Evolutionary conservation across 2,113 vertebrate species (phyloP), one percentile per base, ranked within the genome.

Genomic region (Sula dactylatra): DNA sequence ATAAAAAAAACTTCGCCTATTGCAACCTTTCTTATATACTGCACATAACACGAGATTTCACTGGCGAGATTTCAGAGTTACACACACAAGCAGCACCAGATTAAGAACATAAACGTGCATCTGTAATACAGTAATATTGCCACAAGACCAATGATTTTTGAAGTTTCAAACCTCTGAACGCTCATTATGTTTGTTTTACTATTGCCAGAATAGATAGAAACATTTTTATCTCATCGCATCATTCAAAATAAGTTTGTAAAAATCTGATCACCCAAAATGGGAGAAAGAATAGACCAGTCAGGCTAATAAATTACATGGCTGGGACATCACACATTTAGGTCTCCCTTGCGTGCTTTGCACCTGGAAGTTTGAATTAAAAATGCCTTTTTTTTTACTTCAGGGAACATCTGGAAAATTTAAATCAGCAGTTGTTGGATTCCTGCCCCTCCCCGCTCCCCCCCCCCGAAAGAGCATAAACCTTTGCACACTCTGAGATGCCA

Each of bases 211-310:
- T 5, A 96, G 91, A 91, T 18, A 90, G 82, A 90, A 90, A 83
- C 82, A 83, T 90, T 93, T 87, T 96, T 80, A 93, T 86, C 78
- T 90, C 94, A 92, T 80, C 74, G 45, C 66, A 94, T 92, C 78
- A 92, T 90, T 88, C 70, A 82, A 82, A 81, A 62, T 40, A 82
- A 93, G 85, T 76, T 80, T 82, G 82, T 56, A 86, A 32, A 79
- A 82, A 62, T 58, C 74, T 45, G 44, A 65, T 79, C 62, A 66
- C 58, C 70, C 87, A 91, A 90, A 97, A 87, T 40, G 62, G 29
- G 29, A 87, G 58, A 82, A 91, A 66, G 54, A 56, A 88, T 3
- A 55, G 89, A 55, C 31, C 2, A 10, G 79, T 29, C 29, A 85
- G 38, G 40, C 6, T 24, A 47, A 56, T 36, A 69, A 82, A 82